Conservation (phyloP, 2,113 vertebrate species). For the Pituophis catenifer region DNA sequence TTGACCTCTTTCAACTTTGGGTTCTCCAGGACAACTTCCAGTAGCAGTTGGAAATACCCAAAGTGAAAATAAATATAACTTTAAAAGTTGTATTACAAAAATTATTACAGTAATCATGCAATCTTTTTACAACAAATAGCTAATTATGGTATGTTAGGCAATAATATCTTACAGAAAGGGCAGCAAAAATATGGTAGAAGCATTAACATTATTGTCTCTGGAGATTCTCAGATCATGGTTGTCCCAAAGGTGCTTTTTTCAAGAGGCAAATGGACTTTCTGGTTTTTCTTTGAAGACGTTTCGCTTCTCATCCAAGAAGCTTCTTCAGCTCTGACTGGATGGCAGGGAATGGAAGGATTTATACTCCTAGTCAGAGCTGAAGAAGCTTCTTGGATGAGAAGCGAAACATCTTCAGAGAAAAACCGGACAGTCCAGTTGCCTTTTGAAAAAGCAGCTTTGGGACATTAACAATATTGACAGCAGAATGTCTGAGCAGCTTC, state of each 20-base stretch:
- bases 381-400: too few species aligned
- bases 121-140: neutral
- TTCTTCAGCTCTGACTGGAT: too few species aligned
- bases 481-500: neutral
- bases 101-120: neutral
- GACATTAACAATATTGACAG: neutral
- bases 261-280: too few species aligned
- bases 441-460: too few species aligned
- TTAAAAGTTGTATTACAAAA: neutral
- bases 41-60: neutral
- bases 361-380: too few species aligned
- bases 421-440: too few species aligned
- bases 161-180: neutral
- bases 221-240: too few species aligned
- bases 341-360: too few species aligned
- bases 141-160: neutral
- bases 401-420: too few species aligned
- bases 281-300: too few species aligned
- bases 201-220: neutral
- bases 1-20: neutral
- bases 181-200: neutral
- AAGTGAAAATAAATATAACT: neutral
- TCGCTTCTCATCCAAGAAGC: too few species aligned
- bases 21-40: neutral
- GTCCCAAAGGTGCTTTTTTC: too few species aligned